Evolutionary conservation across 2,888 invertebrate genomes (phyloP).

Genomic region (Liopterus haemorrhoidalis): DNA sequence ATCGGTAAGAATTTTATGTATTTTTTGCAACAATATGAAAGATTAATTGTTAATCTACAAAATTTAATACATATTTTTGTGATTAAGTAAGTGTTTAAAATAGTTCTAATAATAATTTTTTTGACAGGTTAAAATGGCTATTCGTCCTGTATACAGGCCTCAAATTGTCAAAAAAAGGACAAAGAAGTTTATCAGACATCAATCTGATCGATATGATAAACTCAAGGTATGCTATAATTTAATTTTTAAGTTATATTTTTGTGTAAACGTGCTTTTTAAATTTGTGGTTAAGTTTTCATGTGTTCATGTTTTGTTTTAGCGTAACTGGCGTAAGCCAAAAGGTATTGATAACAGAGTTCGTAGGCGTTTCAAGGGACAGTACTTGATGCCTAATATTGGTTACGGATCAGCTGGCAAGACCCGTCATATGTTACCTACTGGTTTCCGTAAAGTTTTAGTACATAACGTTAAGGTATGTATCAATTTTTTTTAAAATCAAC

Average conservation of each 20-base stretch:
- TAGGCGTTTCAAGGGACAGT: slow-evolving; percentile 98
- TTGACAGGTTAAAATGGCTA: slow-evolving; percentile 64
- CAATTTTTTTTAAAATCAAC: too few relatives aligned
- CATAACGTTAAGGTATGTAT: slow-evolving; percentile 71
- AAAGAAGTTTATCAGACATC: slow-evolving; percentile 97
- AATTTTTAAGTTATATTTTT: neutral
- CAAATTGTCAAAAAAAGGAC: slow-evolving; percentile 95
- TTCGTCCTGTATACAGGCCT: slow-evolving; percentile 82
- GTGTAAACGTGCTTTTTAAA: neutral
- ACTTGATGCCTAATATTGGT: slow-evolving; percentile 98
- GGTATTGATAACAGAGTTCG: slow-evolving; percentile 99
- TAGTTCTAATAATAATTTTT: slow-evolving; percentile 3
- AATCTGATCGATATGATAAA: slow-evolving; percentile 96
- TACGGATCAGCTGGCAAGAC: slow-evolving; percentile 94
- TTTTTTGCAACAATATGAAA: too few relatives aligned
- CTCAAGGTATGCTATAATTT: slow-evolving; percentile 62
- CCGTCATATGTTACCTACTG: slow-evolving; percentile 94
- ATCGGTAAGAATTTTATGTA: too few relatives aligned
- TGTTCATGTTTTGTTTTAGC: slow-evolving; percentile 48
- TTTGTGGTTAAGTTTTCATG: slow-evolving; percentile 18
- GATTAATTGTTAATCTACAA: too few relatives aligned
- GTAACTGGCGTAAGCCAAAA: slow-evolving; percentile 99
- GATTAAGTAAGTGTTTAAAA: too few relatives aligned
- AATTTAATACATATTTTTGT: too few relatives aligned
- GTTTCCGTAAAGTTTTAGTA: slow-evolving; percentile 92